Conservation (phyloP, 2,888 invertebrate genomes). For the Sepiola atlantica region DNA sequence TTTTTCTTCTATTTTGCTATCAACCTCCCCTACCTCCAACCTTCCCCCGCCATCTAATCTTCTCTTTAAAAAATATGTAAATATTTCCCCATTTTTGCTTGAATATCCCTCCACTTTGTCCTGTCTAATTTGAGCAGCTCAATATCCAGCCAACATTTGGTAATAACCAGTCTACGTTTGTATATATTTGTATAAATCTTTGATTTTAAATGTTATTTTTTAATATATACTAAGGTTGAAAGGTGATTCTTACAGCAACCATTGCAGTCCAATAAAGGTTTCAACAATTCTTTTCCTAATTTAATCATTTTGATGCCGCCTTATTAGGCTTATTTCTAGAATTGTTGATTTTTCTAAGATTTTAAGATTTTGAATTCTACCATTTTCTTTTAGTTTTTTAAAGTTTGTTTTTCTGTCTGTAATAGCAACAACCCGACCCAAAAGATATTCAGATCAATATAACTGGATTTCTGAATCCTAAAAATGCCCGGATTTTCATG, state of each 20-base stretch:
- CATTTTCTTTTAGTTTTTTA: not conserved
- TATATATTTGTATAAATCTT: not conserved
- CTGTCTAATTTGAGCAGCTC: conserved; percentile 1
- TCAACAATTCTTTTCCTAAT: not conserved
- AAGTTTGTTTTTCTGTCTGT: conserved; percentile 52
- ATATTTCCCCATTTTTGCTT: not conserved
- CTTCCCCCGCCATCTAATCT: not conserved
- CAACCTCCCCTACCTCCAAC: not conserved
- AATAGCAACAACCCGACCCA: conserved; percentile 91
- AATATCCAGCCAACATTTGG: conserved; percentile 32
- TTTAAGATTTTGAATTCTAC: not conserved
- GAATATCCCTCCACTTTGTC: not conserved
- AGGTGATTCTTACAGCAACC: conserved; percentile 12
- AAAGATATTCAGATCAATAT: conserved; percentile 99
- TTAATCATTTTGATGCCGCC: not conserved
- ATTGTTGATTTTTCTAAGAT: not conserved
- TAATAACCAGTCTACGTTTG: not conserved
- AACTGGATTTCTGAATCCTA: conserved; percentile 98
- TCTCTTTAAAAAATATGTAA: not conserved
- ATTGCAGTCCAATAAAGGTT: not conserved
- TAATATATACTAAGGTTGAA: not conserved
- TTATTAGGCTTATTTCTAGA: not conserved
- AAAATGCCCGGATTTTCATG: conserved; percentile 97
- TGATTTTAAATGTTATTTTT: not conserved
- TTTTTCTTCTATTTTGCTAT: not conserved